Conservation (phyloP, 2,113 vertebrate genomes). For the Hyperopisus bebe region DNA sequence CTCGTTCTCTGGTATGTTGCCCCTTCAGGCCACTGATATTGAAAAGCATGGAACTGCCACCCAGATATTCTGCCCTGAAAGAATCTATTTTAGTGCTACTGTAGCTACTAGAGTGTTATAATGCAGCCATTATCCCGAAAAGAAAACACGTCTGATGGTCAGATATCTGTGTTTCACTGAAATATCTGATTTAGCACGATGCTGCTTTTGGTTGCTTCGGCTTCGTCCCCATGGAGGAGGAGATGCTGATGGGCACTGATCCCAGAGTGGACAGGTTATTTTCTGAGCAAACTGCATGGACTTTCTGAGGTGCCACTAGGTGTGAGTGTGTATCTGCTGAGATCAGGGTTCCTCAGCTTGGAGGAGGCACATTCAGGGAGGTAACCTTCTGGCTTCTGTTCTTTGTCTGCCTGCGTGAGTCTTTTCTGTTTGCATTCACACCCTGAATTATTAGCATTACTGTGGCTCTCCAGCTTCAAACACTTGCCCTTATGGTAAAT, state of each 20-base stretch:
- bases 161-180: background rate
- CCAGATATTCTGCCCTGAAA: background rate
- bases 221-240: background rate
- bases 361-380: background rate
- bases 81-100: background rate
- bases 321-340: background rate
- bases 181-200: background rate
- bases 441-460: constrained; percentile 17
- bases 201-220: background rate
- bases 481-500: constrained; percentile 13
- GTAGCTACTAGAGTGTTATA: background rate
- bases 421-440: constrained; percentile 10
- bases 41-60: background rate
- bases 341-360: background rate
- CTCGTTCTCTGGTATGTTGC: background rate
- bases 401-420: background rate
- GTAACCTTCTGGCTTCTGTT: background rate
- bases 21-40: constrained; percentile 1
- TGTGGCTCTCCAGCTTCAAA: constrained; percentile 6
- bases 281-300: background rate
- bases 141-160: background rate
- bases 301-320: background rate
- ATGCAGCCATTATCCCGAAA: background rate
- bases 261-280: background rate
- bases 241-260: background rate